Evolutionary conservation across 2,113 vertebrate species (phyloP).

Genomic region (Procavia capensis): DNA sequence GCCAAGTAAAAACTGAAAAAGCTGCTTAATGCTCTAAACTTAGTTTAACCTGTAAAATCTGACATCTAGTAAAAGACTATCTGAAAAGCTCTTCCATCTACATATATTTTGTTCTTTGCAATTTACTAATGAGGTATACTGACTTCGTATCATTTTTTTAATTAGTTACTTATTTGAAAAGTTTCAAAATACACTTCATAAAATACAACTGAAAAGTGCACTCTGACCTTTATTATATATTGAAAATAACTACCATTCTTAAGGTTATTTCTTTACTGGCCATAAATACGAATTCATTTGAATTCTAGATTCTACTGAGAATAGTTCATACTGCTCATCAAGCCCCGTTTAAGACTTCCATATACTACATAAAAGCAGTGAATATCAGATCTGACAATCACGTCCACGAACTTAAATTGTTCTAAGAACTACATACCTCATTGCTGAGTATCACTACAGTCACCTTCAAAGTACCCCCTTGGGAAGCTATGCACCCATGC

Average conservation of each 20-base stretch:
- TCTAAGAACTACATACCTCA: no score
- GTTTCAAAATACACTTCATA: slow-evolving; percentile 62
- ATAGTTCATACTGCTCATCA: slow-evolving; percentile 79
- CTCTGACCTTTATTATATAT: slow-evolving; percentile 80
- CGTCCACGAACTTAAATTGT: no score
- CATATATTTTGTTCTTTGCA: slow-evolving; percentile 83
- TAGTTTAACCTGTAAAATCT: slow-evolving; percentile 86
- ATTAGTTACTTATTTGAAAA: slow-evolving; percentile 67
- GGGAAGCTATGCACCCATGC: no score
- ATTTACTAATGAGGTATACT: slow-evolving; percentile 79
- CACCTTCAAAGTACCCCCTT: no score
- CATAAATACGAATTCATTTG: slow-evolving; percentile 83
- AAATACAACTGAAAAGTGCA: slow-evolving; percentile 69
- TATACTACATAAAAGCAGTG: slow-evolving; percentile 78
- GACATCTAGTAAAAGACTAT: slow-evolving; percentile 81
- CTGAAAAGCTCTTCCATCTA: slow-evolving; percentile 83
- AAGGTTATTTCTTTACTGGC: slow-evolving; percentile 76
- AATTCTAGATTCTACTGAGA: slow-evolving; percentile 83
- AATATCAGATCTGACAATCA: no score
- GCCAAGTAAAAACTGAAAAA: slow-evolving; percentile 84
- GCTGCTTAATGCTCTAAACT: slow-evolving; percentile 85
- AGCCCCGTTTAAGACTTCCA: slow-evolving; percentile 75
- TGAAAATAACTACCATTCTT: slow-evolving; percentile 72
- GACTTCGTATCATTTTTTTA: slow-evolving; percentile 61
- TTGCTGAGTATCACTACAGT: no score